Evolutionary conservation across 2,888 invertebrate genomes (phyloP).

Genomic region (Callimorpha dominula): DNA sequence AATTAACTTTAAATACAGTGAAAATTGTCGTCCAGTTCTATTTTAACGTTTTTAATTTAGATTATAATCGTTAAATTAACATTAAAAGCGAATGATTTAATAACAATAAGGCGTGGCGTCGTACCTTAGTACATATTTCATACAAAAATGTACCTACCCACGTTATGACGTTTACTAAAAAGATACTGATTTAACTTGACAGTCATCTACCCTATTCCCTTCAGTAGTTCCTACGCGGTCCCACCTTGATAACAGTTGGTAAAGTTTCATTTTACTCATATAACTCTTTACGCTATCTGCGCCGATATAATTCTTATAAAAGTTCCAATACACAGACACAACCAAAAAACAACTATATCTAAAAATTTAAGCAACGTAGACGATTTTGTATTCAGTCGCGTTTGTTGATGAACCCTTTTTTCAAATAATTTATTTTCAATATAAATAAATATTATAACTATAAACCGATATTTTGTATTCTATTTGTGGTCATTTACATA

Average conservation of each 20-base stretch:
- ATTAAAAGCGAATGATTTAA: too few species aligned
- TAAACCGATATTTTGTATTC: neutral
- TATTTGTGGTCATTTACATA: neutral
- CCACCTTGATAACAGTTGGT: conserved; percentile 1
- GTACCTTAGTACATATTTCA: too few species aligned
- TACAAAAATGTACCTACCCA: too few species aligned
- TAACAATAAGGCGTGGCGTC: too few species aligned
- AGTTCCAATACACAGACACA: conserved; percentile 17
- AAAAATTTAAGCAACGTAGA: conserved; percentile 11
- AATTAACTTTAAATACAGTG: too few species aligned
- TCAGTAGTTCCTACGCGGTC: conserved; percentile 11
- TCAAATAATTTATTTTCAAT: conserved; percentile 11
- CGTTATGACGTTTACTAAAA: too few species aligned
- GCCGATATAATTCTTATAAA: conserved; percentile 9
- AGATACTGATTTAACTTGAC: too few species aligned
- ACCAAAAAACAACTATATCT: conserved; percentile 12
- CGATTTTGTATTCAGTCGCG: conserved; percentile 19
- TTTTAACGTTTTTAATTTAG: too few species aligned
- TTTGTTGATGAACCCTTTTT: conserved; percentile 25
- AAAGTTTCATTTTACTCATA: neutral
- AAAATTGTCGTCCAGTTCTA: too few species aligned
- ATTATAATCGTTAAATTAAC: too few species aligned
- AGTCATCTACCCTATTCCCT: neutral
- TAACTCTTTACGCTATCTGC: neutral
- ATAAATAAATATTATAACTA: neutral